phyloP scores from a whole-genome alignment of 2,113 vertebrate genomes.

The Lepus timidus region DNA sequence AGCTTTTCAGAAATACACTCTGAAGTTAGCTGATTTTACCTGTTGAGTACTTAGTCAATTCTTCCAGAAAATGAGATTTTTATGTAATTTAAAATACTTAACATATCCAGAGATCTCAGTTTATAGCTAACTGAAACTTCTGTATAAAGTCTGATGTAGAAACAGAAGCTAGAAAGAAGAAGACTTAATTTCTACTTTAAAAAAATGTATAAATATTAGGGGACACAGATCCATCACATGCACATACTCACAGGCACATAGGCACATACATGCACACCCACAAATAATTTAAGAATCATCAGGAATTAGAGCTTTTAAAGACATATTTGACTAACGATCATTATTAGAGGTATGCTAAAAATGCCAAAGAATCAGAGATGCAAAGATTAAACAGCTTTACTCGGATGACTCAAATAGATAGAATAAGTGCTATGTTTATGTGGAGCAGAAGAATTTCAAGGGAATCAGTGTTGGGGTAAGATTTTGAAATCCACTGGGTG shows the following conservation, averaged over 20 bases:
- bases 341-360: neutral
- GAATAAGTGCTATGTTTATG: neutral
- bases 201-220: neutral
- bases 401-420: neutral
- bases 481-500: neutral
- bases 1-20: neutral
- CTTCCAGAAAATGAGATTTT: neutral
- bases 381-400: neutral
- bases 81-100: neutral
- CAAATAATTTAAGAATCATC: neutral
- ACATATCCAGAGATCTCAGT: neutral
- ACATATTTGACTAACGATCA: neutral
- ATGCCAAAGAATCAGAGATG: neutral
- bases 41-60: neutral
- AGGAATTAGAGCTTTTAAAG: neutral
- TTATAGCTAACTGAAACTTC: neutral
- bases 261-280: rapidly evolving
- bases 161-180: neutral
- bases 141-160: neutral
- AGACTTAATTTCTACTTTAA: neutral
- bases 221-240: too few species aligned
- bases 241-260: neutral
- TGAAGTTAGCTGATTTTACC: slow-evolving; percentile 15
- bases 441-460: neutral
- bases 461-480: neutral